A percentile compares a stretch with the other conserved stretches of the same genome.
Conservation (phyloP, 2,888 invertebrate genomes). For the Epiblema foenella region DNA sequence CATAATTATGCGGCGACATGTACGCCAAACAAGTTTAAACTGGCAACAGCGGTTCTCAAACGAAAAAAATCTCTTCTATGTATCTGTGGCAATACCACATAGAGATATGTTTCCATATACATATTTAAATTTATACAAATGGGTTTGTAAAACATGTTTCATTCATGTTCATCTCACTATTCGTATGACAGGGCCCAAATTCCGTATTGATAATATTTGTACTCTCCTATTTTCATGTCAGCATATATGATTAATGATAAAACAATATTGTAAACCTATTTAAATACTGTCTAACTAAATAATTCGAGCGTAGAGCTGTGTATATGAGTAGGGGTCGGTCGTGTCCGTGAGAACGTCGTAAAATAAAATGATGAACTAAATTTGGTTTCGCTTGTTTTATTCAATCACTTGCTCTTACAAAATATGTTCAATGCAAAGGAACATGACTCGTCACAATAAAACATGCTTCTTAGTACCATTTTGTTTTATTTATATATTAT, state of each 20-base stretch:
- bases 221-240: background rate
- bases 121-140: background rate
- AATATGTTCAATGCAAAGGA: conserved; percentile 86
- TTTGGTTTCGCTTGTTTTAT: conserved; percentile 85
- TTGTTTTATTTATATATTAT: conserved; percentile 84
- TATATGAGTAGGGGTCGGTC: background rate
- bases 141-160: background rate
- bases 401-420: conserved; percentile 86
- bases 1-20: too few species aligned
- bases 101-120: background rate
- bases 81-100: background rate
- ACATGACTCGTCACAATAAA: conserved; percentile 85
- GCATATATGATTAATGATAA: background rate
- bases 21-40: background rate
- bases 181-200: background rate
- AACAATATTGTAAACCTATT: too few species aligned
- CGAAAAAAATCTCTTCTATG: background rate
- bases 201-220: background rate
- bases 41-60: background rate
- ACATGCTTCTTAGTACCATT: conserved; percentile 85
- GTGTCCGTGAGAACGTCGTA: conserved; percentile 14
- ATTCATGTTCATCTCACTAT: background rate
- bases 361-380: conserved; percentile 69
- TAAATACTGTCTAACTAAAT: background rate
- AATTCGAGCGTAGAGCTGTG: background rate